Evolutionary conservation across 2,797 vertebrate species (phyloP), one percentile per base, ranked within the genome.

Genomic region (Sebastes iracundus): DNA sequence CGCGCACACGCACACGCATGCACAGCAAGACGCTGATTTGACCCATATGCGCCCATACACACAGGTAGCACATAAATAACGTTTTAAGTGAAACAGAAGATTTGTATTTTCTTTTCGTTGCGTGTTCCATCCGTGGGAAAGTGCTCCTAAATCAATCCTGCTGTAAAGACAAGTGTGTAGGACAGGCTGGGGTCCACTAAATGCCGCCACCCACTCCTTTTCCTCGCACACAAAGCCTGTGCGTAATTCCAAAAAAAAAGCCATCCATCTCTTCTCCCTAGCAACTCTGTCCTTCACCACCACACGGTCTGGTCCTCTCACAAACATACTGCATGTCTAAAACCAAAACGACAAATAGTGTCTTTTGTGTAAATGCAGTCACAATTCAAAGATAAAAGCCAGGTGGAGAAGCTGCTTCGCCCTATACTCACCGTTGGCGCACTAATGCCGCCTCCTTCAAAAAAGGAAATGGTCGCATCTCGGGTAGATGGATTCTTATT

Each of bases 181-280:
- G 85, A 87, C 86, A 90, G 86, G 81, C 82, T 82, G 77, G 77
- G 83, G 32, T 90, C 84, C 88, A 90, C 90, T 94, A 93, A 97
- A 96, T 95, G 94, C 95, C 91, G 91, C 96, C 97, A 96, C 97
- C 97, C 96, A 97, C 97, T 96, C 96, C 90, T 89, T 89, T 84
- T 96, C 95, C 94, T 91, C 87, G 83, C 94, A 96, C 94, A 98
- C 97, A 98, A 98, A 97, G 96, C 90, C 90, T 86, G 89, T 87
- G 92, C 86, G 88, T 93, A 93, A 93, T 93, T 92, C 81, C 86
- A 88, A 93, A 94, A 46, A 46, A 77, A 72, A 72, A 92, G 81
- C 86, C 89, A 90, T 92, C 84, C 72, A 87, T 95, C 92, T 92
- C 81, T 87, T 46, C 72, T 82, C 73, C 84, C 81, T 85, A 77